phyloP scores from a whole-genome alignment of 2,888 invertebrate species.

The Erpobdella octoculata region DNA sequence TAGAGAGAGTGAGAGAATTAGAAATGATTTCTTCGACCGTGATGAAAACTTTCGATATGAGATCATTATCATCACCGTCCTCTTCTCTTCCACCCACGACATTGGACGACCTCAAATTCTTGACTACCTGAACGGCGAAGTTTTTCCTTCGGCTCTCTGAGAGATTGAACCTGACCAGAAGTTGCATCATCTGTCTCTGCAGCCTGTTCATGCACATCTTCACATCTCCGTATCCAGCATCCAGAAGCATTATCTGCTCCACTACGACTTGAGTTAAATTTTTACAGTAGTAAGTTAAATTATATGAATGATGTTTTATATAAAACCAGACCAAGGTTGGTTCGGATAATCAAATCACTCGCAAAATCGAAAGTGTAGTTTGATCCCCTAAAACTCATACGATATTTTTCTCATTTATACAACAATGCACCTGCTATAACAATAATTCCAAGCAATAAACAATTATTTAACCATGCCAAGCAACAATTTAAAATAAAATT shows the following conservation, averaged over 20 bases:
- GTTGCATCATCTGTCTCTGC: constrained; percentile 66
- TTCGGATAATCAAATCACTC: too few relatives aligned
- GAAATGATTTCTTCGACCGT: constrained; percentile 46
- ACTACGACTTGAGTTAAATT: background rate
- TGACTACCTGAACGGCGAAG: background rate
- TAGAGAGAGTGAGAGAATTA: constrained; percentile 47
- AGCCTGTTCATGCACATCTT: constrained; percentile 56
- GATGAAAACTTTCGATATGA: constrained; percentile 40
- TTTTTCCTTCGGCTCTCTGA: constrained; percentile 43
- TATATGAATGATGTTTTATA: too few relatives aligned
- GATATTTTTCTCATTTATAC: too few relatives aligned
- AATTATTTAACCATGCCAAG: too few relatives aligned
- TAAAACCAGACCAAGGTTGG: too few relatives aligned
- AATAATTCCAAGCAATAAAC: too few relatives aligned
- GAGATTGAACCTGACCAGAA: constrained; percentile 63
- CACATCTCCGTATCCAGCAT: constrained; percentile 24
- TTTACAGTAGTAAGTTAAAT: background rate
- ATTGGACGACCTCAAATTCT: background rate
- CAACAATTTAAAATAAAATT: too few relatives aligned
- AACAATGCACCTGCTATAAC: too few relatives aligned
- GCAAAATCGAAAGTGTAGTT: too few relatives aligned
- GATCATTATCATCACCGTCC: background rate
- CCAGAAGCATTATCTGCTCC: constrained; percentile 11
- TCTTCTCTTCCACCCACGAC: constrained; percentile 6
- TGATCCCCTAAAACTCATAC: too few relatives aligned